Base-by-base conservation (phyloP, 2,797 vertebrate species). In the Pseudochaenichthys georgianus region DNA sequence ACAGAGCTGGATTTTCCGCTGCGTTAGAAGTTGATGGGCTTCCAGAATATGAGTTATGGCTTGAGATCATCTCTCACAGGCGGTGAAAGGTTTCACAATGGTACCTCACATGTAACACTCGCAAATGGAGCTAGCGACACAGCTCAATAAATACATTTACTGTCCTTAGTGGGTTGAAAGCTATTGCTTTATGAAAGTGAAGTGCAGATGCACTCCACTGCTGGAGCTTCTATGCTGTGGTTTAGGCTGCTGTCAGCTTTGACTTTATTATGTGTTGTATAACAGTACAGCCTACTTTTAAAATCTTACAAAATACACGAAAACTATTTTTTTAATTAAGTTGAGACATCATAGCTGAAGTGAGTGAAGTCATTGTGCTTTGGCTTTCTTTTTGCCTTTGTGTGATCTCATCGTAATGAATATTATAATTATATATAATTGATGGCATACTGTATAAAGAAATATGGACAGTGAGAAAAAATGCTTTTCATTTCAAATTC, bases 1-100 rank as follows among this genome's bases (percentile, higher is more conserved):
- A 93, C 91, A 94, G 91, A 86, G 90, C 70, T 91, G 89, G 90
- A 92, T 94, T 94, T 94, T 94, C 84, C 65, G 88, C 92, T 63
- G 89, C 92, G 92, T 94, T 92, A 92, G 89, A 91, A 87, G 91
- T 82, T 90, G 92, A 92, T 88, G 91, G 90, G 84, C 85, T 91
- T 87, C 86, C 89, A 90, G 83, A 88, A 89, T 87, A 88, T 93
- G 91, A 94, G 85, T 94, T 94, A 93, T 92, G 85, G 81, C 85
- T 88, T 71, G 77, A 92, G 93, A 93, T 93, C 93, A 88, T 93
- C 90, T 93, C 93, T 88, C 88, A 89, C 91, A 89, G 90, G 91
- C 89, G 92, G 79, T 82, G 85, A 90, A 84, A 92, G 89, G 85
- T 82, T 38, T 91, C 89, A 92, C 92, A 92, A 87, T 89, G 89